Evolutionary conservation across 1,140 invertebrate genomes (phyloP).

Genomic region (Camponotus vicinus): DNA sequence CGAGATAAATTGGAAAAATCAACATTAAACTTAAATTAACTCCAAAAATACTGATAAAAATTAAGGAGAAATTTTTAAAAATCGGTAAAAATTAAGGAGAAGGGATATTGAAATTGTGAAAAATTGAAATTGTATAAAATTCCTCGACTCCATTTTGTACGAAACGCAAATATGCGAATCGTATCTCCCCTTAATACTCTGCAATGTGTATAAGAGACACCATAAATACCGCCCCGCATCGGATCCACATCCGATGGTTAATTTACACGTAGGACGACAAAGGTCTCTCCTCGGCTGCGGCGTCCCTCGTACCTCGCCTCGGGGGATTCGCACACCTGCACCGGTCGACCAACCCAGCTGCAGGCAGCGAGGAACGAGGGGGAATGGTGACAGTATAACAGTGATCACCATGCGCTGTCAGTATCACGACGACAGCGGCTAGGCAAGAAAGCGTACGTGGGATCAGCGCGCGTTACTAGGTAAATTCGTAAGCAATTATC

Average conservation of each 20-base stretch:
- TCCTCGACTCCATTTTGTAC: neutral
- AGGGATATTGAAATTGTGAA: neutral
- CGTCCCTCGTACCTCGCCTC: slow-evolving; percentile 10
- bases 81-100: neutral
- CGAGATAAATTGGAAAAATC: neutral
- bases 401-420: slow-evolving; percentile 22
- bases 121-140: neutral
- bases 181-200: neutral
- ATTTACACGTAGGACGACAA: slow-evolving; percentile 56
- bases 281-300: slow-evolving; percentile 50
- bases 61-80: no score
- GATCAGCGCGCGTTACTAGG: slow-evolving; percentile 11
- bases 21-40: no score
- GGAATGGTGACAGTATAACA: neutral
- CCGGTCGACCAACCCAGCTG: slow-evolving; percentile 32
- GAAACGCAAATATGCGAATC: neutral
- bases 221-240: slow-evolving; percentile 32
- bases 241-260: slow-evolving; percentile 51
- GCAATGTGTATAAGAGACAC: slow-evolving; percentile 35
- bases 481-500: slow-evolving; percentile 77
- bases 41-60: no score
- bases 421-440: slow-evolving; percentile 39
- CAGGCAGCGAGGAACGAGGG: neutral
- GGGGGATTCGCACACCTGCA: slow-evolving; percentile 45
- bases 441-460: slow-evolving; percentile 39